Percentiles rank a stretch among this genome's conserved stretches.
Conservation (phyloP, 2,797 vertebrate species). For the Eleutherodactylus coqui region DNA sequence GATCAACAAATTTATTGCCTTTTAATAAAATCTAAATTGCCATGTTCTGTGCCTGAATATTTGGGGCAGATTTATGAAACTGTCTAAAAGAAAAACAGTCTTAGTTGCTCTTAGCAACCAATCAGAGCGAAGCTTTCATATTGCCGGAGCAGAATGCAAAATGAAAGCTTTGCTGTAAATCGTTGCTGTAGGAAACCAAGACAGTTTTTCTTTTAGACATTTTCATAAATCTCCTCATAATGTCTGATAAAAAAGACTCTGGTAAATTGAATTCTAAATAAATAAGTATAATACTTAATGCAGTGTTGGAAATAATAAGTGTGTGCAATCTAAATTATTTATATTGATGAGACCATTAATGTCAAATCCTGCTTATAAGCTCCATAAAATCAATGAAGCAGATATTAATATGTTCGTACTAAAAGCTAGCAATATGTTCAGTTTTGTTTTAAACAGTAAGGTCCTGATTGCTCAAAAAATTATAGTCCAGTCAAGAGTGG, state of each 20-base stretch:
- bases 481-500: background rate
- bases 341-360: slow-evolving; percentile 41
- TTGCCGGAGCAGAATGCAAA: too few relatives aligned
- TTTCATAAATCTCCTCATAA: too few relatives aligned
- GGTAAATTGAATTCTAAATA: slow-evolving; percentile 22
- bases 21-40: background rate
- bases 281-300: slow-evolving; percentile 32
- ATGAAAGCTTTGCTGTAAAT: too few relatives aligned
- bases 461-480: background rate
- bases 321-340: slow-evolving; percentile 43
- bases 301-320: slow-evolving; percentile 26
- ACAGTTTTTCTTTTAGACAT: too few relatives aligned
- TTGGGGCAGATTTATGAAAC: too few relatives aligned
- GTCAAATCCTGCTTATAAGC: slow-evolving; percentile 3
- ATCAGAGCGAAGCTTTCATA: too few relatives aligned
- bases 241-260: background rate
- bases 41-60: too few relatives aligned
- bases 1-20: too few relatives aligned
- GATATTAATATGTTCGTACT: slow-evolving; percentile 28
- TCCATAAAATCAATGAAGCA: slow-evolving; percentile 41
- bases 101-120: too few relatives aligned
- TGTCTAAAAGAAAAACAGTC: too few relatives aligned
- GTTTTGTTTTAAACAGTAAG: background rate
- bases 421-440: slow-evolving; percentile 30
- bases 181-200: too few relatives aligned